These are phyloP conservation scores for Proterorhinus semilunaris DNA, from an alignment of 2,113 vertebrate species.

Conservation along the genomic window DNA sequence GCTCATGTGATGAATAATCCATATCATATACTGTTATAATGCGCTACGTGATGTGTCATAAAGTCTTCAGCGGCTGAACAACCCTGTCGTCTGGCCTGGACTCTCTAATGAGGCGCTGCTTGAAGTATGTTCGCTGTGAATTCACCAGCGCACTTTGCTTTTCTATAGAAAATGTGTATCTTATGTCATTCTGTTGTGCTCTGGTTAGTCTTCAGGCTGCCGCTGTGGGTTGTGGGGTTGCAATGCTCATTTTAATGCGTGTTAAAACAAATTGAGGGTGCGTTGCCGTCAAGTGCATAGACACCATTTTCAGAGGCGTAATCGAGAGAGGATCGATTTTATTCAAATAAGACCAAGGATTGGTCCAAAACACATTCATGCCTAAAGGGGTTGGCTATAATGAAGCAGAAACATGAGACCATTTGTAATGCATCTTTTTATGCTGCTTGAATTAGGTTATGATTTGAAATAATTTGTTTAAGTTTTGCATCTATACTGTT, in stretches of 20 bases:
- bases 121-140: conserved; percentile 22
- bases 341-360: conserved; percentile 52
- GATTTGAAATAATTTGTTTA: no score
- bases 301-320: conserved; percentile 36
- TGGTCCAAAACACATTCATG: conserved; percentile 34
- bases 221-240: conserved; percentile 12
- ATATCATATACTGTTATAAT: conserved; percentile 4
- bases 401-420: conserved; percentile 17
- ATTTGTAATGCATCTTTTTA: not conserved
- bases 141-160: conserved; percentile 9
- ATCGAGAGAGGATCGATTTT: conserved; percentile 53
- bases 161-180: not conserved
- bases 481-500: no score
- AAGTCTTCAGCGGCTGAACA: conserved; percentile 26
- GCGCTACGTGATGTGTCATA: conserved; percentile 12
- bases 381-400: conserved; percentile 41
- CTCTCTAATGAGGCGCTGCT: conserved; percentile 35
- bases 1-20: conserved; percentile 14
- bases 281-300: conserved; percentile 40
- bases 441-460: no score
- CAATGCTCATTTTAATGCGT: conserved; percentile 41
- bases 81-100: conserved; percentile 11
- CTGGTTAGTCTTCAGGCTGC: conserved; percentile 24
- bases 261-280: conserved; percentile 58
- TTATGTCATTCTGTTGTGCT: not conserved